Percentiles rank a stretch among this genome's conserved stretches.
Evolutionary conservation across 2,113 vertebrate genomes (phyloP).

Genomic region (Capreolus pygargus): DNA sequence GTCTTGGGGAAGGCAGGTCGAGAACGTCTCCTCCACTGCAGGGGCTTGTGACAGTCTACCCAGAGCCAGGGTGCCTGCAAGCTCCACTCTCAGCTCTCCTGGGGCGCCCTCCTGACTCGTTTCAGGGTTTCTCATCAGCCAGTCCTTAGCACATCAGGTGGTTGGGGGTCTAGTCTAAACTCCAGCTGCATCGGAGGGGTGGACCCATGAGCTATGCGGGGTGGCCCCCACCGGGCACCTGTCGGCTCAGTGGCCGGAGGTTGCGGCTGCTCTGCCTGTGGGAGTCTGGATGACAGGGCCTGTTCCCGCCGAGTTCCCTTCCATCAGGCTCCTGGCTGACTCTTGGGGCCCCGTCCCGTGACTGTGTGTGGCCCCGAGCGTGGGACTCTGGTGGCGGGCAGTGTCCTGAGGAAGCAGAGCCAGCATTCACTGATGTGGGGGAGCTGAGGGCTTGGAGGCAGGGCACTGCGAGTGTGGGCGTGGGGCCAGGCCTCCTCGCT

Average conservation of each 20-base stretch:
- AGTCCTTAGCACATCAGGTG: rapidly evolving
- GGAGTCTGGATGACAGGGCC: rapidly evolving
- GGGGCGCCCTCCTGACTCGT: too few species aligned
- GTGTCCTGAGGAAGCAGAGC: not conserved
- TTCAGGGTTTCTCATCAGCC: rapidly evolving
- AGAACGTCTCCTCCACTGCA: rapidly evolving
- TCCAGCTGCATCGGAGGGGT: rapidly evolving
- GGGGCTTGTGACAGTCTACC: not conserved
- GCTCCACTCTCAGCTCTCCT: rapidly evolving
- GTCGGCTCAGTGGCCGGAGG: rapidly evolving
- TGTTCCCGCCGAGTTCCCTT: not conserved
- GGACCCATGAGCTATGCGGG: rapidly evolving
- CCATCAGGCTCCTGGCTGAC: not conserved
- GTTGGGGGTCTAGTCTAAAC: rapidly evolving
- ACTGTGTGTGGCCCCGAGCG: not conserved
- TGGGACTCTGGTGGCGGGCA: rapidly evolving
- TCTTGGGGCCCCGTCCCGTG: rapidly evolving
- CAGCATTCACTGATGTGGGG: rapidly evolving
- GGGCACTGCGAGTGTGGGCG: not conserved
- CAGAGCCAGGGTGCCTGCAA: not conserved
- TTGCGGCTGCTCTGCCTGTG: rapidly evolving
- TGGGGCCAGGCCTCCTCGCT: not conserved
- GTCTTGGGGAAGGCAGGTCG: rapidly evolving
- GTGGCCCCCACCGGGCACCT: rapidly evolving
- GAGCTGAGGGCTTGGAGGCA: not conserved